A percentile compares a stretch with the other conserved stretches of the same genome.
Conservation (phyloP, 2,888 invertebrate genomes). For the Lasioglossum morio region DNA sequence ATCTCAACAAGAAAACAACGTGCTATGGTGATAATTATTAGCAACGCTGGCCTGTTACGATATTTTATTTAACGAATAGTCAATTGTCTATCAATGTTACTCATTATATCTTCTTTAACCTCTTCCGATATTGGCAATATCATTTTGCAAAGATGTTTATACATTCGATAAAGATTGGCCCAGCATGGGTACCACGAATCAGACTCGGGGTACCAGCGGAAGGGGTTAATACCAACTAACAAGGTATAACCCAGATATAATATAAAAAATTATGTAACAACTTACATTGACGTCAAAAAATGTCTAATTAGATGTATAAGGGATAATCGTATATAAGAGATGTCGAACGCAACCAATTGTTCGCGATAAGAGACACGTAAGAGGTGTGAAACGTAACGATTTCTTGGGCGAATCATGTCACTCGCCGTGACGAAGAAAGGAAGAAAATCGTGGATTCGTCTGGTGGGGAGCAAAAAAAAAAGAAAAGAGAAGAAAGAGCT, state of each 20-base stretch:
- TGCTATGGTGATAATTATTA: too few species aligned
- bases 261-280: neutral
- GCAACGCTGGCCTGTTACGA: neutral
- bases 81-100: neutral
- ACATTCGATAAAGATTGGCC: too few species aligned
- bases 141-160: too few species aligned
- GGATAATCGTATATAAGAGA: too few species aligned
- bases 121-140: too few species aligned
- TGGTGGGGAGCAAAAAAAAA: neutral
- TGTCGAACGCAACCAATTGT: neutral
- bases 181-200: too few species aligned
- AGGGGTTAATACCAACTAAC: neutral
- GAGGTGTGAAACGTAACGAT: neutral
- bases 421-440: conserved; percentile 10
- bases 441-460: conserved; percentile 23
- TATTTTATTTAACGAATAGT: neutral
- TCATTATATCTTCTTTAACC: too few species aligned
- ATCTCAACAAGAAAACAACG: too few species aligned
- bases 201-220: too few species aligned
- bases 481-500: conserved; percentile 51
- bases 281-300: neutral
- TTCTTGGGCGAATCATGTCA: conserved; percentile 19
- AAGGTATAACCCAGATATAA: neutral
- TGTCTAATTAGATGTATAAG: too few species aligned
- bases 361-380: neutral